Conservation (phyloP, 2,888 invertebrate species). For the Lepidocyrtinus sp. region DNA sequence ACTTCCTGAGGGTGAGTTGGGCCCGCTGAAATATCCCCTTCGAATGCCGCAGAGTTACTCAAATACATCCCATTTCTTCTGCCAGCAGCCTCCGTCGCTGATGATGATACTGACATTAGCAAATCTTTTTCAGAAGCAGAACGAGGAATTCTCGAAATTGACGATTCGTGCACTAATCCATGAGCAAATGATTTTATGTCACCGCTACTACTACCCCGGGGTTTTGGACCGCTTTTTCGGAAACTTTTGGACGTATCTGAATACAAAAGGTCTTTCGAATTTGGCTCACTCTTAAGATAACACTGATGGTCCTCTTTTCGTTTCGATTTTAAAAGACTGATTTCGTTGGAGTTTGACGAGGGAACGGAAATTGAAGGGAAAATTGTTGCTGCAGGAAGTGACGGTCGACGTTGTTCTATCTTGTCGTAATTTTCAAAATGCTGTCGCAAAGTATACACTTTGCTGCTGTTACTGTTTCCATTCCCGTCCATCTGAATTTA, state of each 20-base stretch:
- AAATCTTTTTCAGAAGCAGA: constrained; percentile 45
- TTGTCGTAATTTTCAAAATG: constrained; percentile 67
- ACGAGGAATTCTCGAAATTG: constrained; percentile 21
- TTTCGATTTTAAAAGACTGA: background rate
- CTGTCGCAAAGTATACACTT: constrained; percentile 69
- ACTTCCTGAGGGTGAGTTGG: no score
- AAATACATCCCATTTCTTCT: constrained; percentile 67
- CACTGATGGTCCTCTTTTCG: background rate
- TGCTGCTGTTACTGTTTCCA: constrained; percentile 65
- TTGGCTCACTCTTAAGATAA: background rate
- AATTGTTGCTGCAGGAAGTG: constrained; percentile 41
- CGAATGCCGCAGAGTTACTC: constrained; percentile 61
- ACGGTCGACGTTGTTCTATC: constrained; percentile 42
- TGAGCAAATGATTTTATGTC: constrained; percentile 50
- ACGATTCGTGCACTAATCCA: constrained; percentile 37
- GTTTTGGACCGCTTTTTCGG: background rate
- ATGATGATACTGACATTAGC: constrained; percentile 44
- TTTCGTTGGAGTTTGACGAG: background rate
- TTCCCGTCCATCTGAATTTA: constrained; percentile 69
- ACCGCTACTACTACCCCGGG: background rate
- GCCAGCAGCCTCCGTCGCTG: constrained; percentile 41
- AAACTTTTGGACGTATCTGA: constrained; percentile 14
- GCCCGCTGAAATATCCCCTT: no score
- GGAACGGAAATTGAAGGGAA: constrained; percentile 23
- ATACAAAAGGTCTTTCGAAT: background rate